A percentile compares a stretch with the other conserved stretches of the same genome.
Conservation (phyloP, 2,797 vertebrate species). For the Myotis pilosus region DNA sequence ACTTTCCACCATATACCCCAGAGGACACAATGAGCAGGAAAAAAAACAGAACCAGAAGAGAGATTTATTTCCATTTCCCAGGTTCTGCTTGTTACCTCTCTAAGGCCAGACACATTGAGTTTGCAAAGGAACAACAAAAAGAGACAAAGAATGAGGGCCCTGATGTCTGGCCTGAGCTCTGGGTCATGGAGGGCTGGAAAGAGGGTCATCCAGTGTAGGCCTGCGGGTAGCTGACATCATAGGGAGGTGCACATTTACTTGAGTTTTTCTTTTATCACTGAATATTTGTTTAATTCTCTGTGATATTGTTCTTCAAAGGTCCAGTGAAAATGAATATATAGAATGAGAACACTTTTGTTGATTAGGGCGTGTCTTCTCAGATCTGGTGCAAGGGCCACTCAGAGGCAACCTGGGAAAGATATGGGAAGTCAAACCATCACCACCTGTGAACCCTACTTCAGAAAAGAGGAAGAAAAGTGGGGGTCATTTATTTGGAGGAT, state of each 20-base stretch:
- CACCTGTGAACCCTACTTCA: neutral
- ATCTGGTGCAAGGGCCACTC: neutral
- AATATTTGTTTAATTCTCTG: neutral
- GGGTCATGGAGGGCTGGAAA: neutral
- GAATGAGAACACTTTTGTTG: neutral
- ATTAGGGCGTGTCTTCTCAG: neutral
- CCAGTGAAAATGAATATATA: neutral
- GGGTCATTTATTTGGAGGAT: no score
- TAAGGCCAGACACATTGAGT: neutral
- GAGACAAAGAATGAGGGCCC: neutral
- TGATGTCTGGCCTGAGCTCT: neutral
- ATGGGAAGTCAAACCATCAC: neutral
- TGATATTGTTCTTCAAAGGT: neutral
- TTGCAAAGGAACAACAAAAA: neutral
- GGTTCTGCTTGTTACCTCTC: neutral
- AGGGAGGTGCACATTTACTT: neutral
- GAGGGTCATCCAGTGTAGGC: neutral
- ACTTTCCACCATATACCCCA: neutral
- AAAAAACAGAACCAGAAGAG: neutral
- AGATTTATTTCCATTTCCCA: neutral
- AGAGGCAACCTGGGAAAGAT: neutral
- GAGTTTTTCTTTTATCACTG: neutral
- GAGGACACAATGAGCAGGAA: neutral
- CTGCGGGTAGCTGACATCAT: neutral
- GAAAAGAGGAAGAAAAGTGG: neutral